Percentiles rank a stretch among this genome's conserved stretches.
Evolutionary conservation across 1,140 invertebrate genomes (phyloP).

Genomic region (Drosophila sucinea): DNA sequence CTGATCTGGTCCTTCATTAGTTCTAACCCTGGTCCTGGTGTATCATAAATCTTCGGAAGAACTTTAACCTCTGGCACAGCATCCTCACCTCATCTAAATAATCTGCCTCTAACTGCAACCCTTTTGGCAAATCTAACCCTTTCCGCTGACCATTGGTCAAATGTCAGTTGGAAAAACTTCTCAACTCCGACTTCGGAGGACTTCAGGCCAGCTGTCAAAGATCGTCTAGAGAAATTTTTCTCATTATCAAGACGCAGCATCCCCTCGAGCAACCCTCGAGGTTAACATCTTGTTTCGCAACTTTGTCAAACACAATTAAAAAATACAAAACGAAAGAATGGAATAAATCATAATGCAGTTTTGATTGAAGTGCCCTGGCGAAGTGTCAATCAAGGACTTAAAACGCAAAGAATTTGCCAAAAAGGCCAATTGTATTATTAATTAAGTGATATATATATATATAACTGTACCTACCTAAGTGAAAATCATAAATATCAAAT

Average conservation of each 20-base stretch:
- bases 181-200: neutral
- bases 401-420: slow-evolving; percentile 45
- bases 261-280: slow-evolving; percentile 42
- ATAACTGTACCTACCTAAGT: neutral
- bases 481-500: slow-evolving; percentile 52
- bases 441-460: slow-evolving; percentile 37
- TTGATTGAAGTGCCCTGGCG: slow-evolving; percentile 70
- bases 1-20: slow-evolving; percentile 23
- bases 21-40: slow-evolving; percentile 18
- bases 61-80: slow-evolving; percentile 29
- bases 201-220: slow-evolving; percentile 49
- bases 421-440: slow-evolving; percentile 48
- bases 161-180: slow-evolving; percentile 54
- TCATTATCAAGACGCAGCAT: slow-evolving; percentile 43
- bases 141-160: slow-evolving; percentile 66
- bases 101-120: slow-evolving; percentile 39
- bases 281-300: slow-evolving; percentile 75
- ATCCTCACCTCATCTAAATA: slow-evolving; percentile 19
- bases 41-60: slow-evolving; percentile 1
- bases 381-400: slow-evolving; percentile 66
- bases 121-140: slow-evolving; percentile 35
- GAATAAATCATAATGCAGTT: slow-evolving; percentile 53
- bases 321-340: slow-evolving; percentile 35
- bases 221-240: slow-evolving; percentile 13
- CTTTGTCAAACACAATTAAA: slow-evolving; percentile 75